phyloP scores from a whole-genome alignment of 2,797 vertebrate genomes.

The Artibeus lituratus region DNA sequence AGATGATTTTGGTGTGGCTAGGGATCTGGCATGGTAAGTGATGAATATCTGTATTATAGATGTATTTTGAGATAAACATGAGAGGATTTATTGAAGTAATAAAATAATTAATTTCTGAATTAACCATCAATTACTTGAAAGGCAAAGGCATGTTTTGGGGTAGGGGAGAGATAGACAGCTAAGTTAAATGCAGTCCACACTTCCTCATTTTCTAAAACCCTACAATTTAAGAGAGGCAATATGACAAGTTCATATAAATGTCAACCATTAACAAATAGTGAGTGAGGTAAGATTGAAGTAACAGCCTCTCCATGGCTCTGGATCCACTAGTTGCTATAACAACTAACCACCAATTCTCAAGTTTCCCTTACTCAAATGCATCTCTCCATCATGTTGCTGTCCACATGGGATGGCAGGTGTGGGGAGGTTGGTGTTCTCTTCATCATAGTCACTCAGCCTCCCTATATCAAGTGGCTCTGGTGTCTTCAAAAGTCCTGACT shows the following conservation, averaged over 20 bases:
- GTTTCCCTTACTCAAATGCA: not conserved
- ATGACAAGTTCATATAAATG: not conserved
- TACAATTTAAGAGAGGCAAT: not conserved
- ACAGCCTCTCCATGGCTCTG: not conserved
- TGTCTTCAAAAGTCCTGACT: not conserved
- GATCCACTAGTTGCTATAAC: not conserved
- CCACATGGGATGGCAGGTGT: accelerated
- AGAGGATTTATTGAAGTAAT: not conserved
- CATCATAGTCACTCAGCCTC: not conserved
- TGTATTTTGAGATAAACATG: not conserved
- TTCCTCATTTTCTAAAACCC: not conserved
- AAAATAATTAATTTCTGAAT: not conserved
- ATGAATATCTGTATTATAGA: not conserved
- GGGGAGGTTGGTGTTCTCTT: not conserved
- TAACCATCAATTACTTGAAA: not conserved
- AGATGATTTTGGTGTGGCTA: not conserved
- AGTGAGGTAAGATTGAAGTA: not conserved
- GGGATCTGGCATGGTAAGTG: not conserved
- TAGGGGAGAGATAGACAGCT: not conserved
- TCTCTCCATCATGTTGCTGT: not conserved
- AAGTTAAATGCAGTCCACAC: not conserved
- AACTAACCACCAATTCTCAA: not conserved
- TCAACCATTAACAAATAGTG: not conserved
- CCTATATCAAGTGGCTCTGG: not conserved
- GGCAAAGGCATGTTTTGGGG: not conserved